These are phyloP conservation scores for Puntigrus tetrazona DNA, from an alignment of 2,113 vertebrate species.

Conservation along the genomic window DNA sequence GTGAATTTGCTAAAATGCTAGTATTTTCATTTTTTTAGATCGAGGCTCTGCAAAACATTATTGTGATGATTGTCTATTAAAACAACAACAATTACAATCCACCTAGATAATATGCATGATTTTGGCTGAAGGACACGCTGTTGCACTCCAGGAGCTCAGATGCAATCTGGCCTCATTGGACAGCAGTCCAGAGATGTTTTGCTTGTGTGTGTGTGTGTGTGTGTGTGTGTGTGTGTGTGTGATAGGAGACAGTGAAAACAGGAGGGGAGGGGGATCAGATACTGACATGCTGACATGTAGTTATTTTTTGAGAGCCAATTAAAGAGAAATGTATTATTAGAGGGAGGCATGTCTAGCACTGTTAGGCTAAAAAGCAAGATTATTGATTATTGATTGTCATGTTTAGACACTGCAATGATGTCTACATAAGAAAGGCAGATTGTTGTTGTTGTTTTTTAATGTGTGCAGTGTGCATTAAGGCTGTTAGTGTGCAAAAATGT, in stretches of 20 bases:
- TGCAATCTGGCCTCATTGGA: conserved; percentile 59
- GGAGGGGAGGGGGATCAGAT: not conserved
- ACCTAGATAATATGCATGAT: not conserved
- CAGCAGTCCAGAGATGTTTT: conserved; percentile 33
- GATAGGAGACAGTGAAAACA: not conserved
- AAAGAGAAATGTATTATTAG: not conserved
- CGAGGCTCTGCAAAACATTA: not conserved
- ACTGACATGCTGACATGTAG: not conserved
- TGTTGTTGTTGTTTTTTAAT: not conserved
- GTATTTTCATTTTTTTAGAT: not conserved
- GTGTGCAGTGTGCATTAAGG: not conserved
- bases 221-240: not conserved
- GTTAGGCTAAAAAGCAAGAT: not conserved
- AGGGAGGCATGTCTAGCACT: not conserved
- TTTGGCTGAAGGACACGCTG: conserved; percentile 57
- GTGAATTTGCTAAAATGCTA: no score
- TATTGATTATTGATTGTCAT: not conserved
- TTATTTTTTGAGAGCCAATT: not conserved
- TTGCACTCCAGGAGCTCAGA: conserved; percentile 57
- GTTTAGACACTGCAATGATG: not conserved
- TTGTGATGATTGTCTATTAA: not conserved
- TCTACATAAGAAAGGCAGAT: not conserved
- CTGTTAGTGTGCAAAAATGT: not conserved
- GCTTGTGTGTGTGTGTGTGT: conserved; percentile 21
- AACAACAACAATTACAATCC: conserved; percentile 44